Percentiles rank a stretch among this genome's conserved stretches.
phyloP scores from a whole-genome alignment of 2,888 invertebrate species.

The Sarcophaga caerulescens region DNA sequence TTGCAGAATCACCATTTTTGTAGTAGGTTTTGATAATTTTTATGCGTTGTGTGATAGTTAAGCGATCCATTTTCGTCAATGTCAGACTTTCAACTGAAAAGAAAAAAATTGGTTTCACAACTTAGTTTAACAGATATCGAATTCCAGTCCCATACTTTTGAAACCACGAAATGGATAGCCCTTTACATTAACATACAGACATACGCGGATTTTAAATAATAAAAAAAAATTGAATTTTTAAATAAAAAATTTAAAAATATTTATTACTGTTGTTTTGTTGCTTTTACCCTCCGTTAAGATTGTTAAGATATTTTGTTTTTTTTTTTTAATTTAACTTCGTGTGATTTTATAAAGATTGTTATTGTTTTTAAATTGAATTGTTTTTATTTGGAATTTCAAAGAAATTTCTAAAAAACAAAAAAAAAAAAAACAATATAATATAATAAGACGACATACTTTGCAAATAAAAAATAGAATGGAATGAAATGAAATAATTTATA shows the following conservation, averaged over 20 bases:
- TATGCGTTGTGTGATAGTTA: too few relatives aligned
- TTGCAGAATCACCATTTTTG: too few relatives aligned
- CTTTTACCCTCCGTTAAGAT: too few relatives aligned
- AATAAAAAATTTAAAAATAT: not conserved
- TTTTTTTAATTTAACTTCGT: not conserved
- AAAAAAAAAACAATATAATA: not conserved
- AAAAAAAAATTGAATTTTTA: slow-evolving; percentile 12
- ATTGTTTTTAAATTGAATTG: not conserved
- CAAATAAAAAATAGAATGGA: not conserved
- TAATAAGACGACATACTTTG: not conserved
- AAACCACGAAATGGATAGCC: too few relatives aligned
- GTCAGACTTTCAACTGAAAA: too few relatives aligned
- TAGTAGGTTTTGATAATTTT: too few relatives aligned
- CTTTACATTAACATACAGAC: not conserved
- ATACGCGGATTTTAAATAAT: not conserved
- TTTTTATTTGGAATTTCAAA: not conserved
- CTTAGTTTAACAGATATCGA: too few relatives aligned
- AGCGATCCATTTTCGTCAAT: too few relatives aligned
- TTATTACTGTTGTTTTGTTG: not conserved
- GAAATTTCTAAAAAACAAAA: slow-evolving; percentile 11
- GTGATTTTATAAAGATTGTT: not conserved
- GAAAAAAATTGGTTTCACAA: too few relatives aligned
- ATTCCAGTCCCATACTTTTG: too few relatives aligned
- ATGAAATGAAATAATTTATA: not conserved
- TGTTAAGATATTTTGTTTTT: not conserved